phyloP scores from a whole-genome alignment of 2,888 invertebrate species.

The Xestia ashworthii region DNA sequence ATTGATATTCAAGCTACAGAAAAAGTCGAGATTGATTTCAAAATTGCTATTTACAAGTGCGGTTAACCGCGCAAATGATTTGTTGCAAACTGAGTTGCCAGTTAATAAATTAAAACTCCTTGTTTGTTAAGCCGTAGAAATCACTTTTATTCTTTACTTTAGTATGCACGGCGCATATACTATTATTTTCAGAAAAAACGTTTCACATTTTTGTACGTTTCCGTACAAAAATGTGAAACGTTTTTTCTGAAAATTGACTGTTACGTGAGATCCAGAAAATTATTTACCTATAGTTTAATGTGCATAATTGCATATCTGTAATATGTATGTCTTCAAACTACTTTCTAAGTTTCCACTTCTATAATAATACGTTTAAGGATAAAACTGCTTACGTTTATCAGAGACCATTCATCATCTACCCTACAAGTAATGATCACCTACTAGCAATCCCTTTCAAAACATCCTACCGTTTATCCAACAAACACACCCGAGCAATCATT shows the following conservation, averaged over 20 bases:
- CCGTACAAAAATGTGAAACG: too few relatives aligned
- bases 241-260: too few relatives aligned
- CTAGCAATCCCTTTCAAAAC: constrained; percentile 42
- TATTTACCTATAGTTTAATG: too few relatives aligned
- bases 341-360: background rate
- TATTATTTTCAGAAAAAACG: background rate
- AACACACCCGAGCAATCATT: constrained; percentile 61
- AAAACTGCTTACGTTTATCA: constrained; percentile 3
- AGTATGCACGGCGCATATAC: background rate
- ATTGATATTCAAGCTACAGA: constrained; percentile 66
- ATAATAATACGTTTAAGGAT: background rate
- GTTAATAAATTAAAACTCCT: constrained; percentile 33
- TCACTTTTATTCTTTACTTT: background rate
- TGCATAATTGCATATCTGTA: too few relatives aligned
- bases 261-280: too few relatives aligned
- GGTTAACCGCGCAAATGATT: constrained; percentile 77
- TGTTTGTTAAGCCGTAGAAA: background rate
- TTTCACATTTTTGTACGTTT: background rate
- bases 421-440: constrained; percentile 36
- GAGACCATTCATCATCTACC: constrained; percentile 12
- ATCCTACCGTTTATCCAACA: constrained; percentile 53
- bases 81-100: constrained; percentile 65
- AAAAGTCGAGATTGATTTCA: constrained; percentile 82
- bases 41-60: constrained; percentile 83
- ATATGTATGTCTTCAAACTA: background rate